Conservation (phyloP, 2,113 vertebrate species). For the Actenoides hombroni region DNA sequence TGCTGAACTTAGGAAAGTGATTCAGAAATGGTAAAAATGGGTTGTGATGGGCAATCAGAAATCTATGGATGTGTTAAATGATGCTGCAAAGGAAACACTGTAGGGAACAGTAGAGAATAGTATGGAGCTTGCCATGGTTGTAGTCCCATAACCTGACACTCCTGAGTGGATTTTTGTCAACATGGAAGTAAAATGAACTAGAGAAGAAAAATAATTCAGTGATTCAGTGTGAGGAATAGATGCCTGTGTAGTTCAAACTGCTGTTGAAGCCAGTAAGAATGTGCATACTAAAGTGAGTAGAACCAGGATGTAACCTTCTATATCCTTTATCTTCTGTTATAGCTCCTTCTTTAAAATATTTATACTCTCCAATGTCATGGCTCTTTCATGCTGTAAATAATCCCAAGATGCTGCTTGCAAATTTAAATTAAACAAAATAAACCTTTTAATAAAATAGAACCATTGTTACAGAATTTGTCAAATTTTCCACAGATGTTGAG, state of each 20-base stretch:
- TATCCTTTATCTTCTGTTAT: not conserved
- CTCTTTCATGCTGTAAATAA: not conserved
- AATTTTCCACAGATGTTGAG: slow-evolving; percentile 47
- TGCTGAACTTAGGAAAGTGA: not conserved
- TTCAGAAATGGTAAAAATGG: not conserved
- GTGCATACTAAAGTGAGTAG: not conserved
- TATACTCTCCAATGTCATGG: not conserved
- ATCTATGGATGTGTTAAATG: not conserved
- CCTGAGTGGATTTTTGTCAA: not conserved
- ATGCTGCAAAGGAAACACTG: not conserved
- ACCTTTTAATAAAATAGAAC: not conserved
- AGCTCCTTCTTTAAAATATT: not conserved
- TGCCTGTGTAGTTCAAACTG: not conserved
- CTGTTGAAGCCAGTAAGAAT: not conserved
- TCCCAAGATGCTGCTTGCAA: not conserved
- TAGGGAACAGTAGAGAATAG: not conserved
- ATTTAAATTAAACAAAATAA: not conserved
- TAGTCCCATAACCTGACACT: not conserved
- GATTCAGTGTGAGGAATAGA: not conserved
- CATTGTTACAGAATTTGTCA: slow-evolving; percentile 5
- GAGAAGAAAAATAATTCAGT: not conserved
- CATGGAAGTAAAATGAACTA: not conserved
- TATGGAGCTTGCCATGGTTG: not conserved
- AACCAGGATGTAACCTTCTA: not conserved
- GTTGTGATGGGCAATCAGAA: not conserved